A percentile compares a stretch with the other conserved stretches of the same genome.
Evolutionary conservation across 2,888 invertebrate genomes (phyloP).

Genomic region (Spodoptera picta): DNA sequence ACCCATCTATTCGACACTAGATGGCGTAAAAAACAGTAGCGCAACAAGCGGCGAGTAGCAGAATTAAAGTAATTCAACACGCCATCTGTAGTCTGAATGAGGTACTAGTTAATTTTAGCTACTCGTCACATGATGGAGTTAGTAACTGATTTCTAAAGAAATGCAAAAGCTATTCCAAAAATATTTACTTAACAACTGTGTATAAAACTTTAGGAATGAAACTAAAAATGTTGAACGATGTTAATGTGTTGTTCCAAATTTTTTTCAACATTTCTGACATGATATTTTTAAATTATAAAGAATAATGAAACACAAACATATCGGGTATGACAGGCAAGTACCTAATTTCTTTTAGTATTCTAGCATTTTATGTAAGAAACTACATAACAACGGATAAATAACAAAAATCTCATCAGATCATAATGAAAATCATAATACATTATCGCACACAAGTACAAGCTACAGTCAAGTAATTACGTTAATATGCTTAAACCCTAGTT

Average conservation of each 20-base stretch:
- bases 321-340: too few species aligned
- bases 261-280: too few species aligned
- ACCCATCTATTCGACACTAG: slow-evolving; percentile 66
- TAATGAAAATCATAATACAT: background rate
- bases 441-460: background rate
- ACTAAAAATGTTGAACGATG: too few species aligned
- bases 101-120: slow-evolving; percentile 28
- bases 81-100: slow-evolving; percentile 52
- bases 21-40: slow-evolving; percentile 56
- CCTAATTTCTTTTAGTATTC: too few species aligned
- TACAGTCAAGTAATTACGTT: slow-evolving; percentile 9
- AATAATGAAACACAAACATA: too few species aligned
- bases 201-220: too few species aligned
- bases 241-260: too few species aligned
- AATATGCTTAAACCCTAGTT: slow-evolving; percentile 11
- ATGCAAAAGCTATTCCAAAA: background rate
- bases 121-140: slow-evolving; percentile 56
- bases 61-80: slow-evolving; percentile 30
- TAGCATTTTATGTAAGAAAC: too few species aligned
- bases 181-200: too few species aligned
- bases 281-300: too few species aligned
- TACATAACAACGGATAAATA: too few species aligned
- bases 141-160: background rate
- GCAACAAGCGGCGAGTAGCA: slow-evolving; percentile 24
- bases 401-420: too few species aligned